phyloP scores from a whole-genome alignment of 2,888 invertebrate genomes.

The Noctua comes region DNA sequence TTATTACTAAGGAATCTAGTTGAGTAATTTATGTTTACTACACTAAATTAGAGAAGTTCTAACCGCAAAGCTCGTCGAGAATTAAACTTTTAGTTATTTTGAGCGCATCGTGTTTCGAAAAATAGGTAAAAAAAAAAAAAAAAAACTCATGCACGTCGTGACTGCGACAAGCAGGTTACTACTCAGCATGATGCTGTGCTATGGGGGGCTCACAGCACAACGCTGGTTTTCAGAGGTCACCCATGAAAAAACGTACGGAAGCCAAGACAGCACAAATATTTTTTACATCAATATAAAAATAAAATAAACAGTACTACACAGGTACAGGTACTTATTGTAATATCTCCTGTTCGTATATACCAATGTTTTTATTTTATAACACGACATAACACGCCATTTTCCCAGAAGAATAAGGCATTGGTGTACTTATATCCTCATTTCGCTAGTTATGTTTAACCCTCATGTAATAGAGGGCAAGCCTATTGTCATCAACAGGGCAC shows the following conservation, averaged over 20 bases:
- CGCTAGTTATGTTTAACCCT: neutral
- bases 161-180: too few species aligned
- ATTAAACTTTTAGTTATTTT: neutral
- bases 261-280: too few species aligned
- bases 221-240: too few species aligned
- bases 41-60: slow-evolving; percentile 7
- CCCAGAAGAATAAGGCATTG: neutral
- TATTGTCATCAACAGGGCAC: neutral
- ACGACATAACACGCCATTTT: neutral
- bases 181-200: too few species aligned
- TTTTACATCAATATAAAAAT: too few species aligned
- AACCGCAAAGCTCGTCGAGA: slow-evolving; percentile 1
- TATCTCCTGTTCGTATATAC: neutral
- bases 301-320: too few species aligned
- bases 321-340: neutral
- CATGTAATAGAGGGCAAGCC: neutral
- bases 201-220: too few species aligned
- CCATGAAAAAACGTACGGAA: too few species aligned
- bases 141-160: too few species aligned
- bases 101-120: neutral
- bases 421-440: neutral
- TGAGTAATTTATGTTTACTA: slow-evolving; percentile 13
- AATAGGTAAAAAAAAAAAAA: too few species aligned
- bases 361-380: neutral
- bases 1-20: slow-evolving; percentile 2